Conservation (phyloP, 2,888 invertebrate species). For the Sympetrum striolatum region DNA sequence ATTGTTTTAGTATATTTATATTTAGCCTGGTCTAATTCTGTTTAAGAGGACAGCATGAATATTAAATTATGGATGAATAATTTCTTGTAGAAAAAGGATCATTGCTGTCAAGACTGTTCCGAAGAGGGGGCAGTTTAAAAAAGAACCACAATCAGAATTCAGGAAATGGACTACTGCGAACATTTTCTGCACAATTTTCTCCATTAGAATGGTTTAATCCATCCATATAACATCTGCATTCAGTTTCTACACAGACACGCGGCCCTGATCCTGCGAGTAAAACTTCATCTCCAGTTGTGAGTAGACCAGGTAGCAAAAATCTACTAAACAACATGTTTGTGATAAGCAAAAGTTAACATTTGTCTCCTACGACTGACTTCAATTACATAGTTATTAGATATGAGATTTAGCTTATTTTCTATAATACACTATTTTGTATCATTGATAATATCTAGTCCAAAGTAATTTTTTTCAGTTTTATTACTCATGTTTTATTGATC, state of each 20-base stretch:
- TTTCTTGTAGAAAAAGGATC: constrained; percentile 81
- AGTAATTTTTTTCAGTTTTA: too few species aligned
- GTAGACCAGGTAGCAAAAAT: background rate
- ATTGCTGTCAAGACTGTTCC: constrained; percentile 85
- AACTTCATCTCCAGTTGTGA: constrained; percentile 26
- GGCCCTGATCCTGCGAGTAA: constrained; percentile 46
- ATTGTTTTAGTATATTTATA: too few species aligned
- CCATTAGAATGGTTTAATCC: constrained; percentile 94
- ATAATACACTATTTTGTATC: too few species aligned
- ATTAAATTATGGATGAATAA: constrained; percentile 22
- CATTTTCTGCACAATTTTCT: constrained; percentile 93
- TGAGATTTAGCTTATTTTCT: background rate
- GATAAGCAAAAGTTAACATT: too few species aligned
- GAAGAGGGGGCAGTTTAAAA: constrained; percentile 75
- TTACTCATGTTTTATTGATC: too few species aligned
- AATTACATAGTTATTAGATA: too few species aligned
- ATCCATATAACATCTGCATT: constrained; percentile 84
- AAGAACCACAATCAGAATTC: background rate
- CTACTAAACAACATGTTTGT: too few species aligned
- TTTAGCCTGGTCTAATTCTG: too few species aligned
- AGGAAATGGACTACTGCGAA: constrained; percentile 68
- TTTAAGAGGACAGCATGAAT: background rate
- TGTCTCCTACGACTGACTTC: too few species aligned
- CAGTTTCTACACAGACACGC: constrained; percentile 85
- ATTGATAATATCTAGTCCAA: too few species aligned